phyloP scores from a whole-genome alignment of 2,888 invertebrate species.

The Mellilla xanthometata region DNA sequence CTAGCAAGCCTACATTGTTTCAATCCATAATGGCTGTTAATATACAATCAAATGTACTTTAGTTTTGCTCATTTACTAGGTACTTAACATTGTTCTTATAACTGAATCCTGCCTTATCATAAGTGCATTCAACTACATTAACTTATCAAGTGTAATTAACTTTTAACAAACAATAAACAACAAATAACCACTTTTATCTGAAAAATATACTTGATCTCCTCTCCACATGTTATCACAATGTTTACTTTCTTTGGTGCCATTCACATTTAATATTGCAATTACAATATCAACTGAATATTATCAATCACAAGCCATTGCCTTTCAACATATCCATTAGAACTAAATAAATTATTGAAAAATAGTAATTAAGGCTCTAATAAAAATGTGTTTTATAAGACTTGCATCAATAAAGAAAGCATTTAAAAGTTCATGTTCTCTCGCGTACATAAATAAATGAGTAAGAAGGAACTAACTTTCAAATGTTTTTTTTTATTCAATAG shows the following conservation, averaged over 20 bases:
- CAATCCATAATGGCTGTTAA: neutral
- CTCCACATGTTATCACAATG: slow-evolving; percentile 62
- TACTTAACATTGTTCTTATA: too few relatives aligned
- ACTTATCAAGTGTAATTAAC: slow-evolving; percentile 7
- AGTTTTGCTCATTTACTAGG: too few relatives aligned
- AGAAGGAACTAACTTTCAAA: too few relatives aligned
- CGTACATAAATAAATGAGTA: too few relatives aligned
- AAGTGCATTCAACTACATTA: slow-evolving; percentile 6
- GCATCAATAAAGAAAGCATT: too few relatives aligned
- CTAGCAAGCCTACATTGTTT: slow-evolving; percentile 8
- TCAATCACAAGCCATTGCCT: slow-evolving; percentile 38
- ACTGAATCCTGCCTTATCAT: neutral
- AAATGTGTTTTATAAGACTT: slow-evolving; percentile 3
- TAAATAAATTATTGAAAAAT: slow-evolving; percentile 9
- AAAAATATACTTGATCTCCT: slow-evolving; percentile 37
- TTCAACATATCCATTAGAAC: slow-evolving; percentile 20
- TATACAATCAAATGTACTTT: slow-evolving; percentile 5
- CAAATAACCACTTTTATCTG: slow-evolving; percentile 27
- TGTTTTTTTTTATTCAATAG: too few relatives aligned
- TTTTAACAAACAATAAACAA: slow-evolving; percentile 14
- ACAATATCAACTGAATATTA: slow-evolving; percentile 40
- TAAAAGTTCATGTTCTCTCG: too few relatives aligned
- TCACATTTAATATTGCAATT: slow-evolving; percentile 50
- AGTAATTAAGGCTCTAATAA: slow-evolving; percentile 9
- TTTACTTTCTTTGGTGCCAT: slow-evolving; percentile 60